These are phyloP conservation scores for Eubasilissa splendida DNA, from an alignment of 2,888 invertebrate species.

Conservation along the genomic window DNA sequence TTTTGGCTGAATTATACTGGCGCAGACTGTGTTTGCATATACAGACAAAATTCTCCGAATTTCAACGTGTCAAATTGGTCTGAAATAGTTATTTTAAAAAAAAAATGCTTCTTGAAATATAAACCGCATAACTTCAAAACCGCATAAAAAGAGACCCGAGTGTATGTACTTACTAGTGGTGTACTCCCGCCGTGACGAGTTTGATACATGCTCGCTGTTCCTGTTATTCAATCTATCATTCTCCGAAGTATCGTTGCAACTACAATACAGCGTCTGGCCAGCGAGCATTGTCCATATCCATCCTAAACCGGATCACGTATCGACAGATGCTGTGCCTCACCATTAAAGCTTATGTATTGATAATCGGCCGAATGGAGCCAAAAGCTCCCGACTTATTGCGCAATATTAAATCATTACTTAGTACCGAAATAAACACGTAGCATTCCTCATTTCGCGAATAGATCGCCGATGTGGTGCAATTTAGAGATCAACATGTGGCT, in stretches of 20 bases:
- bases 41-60: no score
- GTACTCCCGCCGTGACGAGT: neutral
- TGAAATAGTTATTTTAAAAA: no score
- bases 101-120: no score
- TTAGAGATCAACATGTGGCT: neutral
- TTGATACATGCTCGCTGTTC: neutral
- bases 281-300: conserved; percentile 24
- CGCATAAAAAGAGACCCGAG: no score
- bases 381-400: conserved; percentile 2
- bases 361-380: conserved; percentile 9
- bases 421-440: conserved; percentile 3
- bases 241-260: neutral
- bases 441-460: conserved; percentile 22
- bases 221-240: conserved; percentile 20
- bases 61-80: no score
- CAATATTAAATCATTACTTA: neutral
- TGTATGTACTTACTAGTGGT: no score
- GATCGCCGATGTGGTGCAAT: conserved; percentile 2
- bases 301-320: conserved; percentile 38
- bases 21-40: no score
- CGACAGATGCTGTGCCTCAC: conserved; percentile 13
- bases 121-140: no score
- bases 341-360: conserved; percentile 10
- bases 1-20: no score
- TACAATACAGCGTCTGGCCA: conserved; percentile 15